These are phyloP conservation scores for Anas platyrhynchos DNA, from an alignment of 2,113 vertebrate genomes.

Conservation along the genomic window DNA sequence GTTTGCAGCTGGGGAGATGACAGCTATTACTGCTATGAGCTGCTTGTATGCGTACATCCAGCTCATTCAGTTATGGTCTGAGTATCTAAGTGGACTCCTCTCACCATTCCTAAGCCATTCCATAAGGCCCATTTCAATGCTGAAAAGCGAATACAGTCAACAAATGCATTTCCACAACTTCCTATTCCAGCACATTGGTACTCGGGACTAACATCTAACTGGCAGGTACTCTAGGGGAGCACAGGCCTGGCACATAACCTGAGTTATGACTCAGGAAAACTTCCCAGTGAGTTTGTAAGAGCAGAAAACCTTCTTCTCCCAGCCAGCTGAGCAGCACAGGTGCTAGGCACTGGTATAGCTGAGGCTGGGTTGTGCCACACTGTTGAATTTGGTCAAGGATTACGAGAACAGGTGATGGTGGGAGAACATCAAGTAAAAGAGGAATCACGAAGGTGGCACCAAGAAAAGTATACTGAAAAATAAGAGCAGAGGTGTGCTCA, in stretches of 20 bases:
- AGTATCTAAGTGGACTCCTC: background rate
- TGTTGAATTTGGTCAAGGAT: background rate
- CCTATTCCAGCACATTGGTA: background rate
- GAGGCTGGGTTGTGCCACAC: background rate
- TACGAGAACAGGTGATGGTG: background rate
- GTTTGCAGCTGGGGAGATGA: background rate
- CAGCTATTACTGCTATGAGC: background rate
- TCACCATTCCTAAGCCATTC: background rate
- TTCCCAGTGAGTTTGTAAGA: background rate
- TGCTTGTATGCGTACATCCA: background rate
- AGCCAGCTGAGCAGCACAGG: background rate
- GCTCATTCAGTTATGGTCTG: background rate
- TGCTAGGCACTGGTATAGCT: background rate
- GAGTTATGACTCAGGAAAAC: background rate
- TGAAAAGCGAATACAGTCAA: background rate
- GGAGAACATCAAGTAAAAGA: background rate
- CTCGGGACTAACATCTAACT: background rate
- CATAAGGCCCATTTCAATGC: background rate
- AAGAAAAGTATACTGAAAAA: background rate
- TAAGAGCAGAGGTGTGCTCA: background rate
- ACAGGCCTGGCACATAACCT: background rate
- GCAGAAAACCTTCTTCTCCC: background rate
- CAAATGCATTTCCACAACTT: background rate
- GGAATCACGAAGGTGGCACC: background rate
- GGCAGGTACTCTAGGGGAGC: background rate